Evolutionary conservation across 2,888 invertebrate species (phyloP).

Genomic region (Heliconius charithonia): DNA sequence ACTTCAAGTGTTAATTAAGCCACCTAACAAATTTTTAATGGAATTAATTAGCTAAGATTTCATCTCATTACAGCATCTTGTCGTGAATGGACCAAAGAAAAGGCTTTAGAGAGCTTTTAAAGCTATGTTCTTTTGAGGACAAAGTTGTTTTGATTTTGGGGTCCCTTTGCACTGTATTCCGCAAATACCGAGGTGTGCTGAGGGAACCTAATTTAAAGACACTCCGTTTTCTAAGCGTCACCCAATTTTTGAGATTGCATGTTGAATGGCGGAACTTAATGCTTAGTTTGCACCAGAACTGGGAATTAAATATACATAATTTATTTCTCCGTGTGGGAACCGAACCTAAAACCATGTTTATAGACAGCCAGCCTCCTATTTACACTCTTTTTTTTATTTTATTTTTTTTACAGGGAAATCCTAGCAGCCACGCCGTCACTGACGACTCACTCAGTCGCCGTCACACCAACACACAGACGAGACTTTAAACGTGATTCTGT

Average conservation of each 20-base stretch:
- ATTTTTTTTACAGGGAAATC: slow-evolving; percentile 84
- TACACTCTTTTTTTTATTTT: not conserved
- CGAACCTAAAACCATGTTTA: too few species aligned
- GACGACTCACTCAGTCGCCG: slow-evolving; percentile 64
- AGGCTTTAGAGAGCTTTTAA: not conserved
- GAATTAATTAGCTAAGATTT: slow-evolving; percentile 17
- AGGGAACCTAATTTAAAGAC: too few species aligned
- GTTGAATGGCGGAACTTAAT: too few species aligned
- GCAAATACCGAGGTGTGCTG: too few species aligned
- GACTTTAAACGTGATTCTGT: slow-evolving; percentile 72
- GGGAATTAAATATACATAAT: too few species aligned
- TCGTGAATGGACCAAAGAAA: not conserved
- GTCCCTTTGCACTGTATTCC: too few species aligned
- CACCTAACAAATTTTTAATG: not conserved
- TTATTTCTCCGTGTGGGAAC: too few species aligned
- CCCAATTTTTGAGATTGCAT: too few species aligned
- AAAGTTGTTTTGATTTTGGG: not conserved
- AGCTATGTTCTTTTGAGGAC: not conserved
- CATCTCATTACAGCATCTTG: not conserved
- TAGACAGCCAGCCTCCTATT: too few species aligned
- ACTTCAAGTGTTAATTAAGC: slow-evolving; percentile 20
- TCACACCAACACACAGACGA: slow-evolving; percentile 69
- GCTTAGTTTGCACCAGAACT: too few species aligned
- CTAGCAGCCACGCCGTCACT: slow-evolving; percentile 84
- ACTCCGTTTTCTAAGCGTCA: too few species aligned